These are phyloP conservation scores for Leucopsar rothschildi DNA, from an alignment of 2,113 vertebrate genomes.

Conservation along the genomic window DNA sequence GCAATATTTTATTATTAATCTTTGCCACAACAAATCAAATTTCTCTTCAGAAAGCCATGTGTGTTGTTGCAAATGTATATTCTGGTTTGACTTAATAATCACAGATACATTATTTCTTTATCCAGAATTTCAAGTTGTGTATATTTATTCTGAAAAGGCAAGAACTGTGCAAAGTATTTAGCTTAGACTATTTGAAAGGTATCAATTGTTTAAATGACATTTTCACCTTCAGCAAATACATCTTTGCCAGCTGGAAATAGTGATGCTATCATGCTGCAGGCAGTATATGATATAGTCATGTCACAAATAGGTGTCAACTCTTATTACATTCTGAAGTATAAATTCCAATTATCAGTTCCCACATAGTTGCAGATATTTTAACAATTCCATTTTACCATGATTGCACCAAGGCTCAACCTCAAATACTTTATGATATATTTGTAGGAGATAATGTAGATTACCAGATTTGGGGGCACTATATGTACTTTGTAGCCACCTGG, in stretches of 20 bases:
- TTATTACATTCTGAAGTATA: slow-evolving; percentile 73
- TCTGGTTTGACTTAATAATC: background rate
- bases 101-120: background rate
- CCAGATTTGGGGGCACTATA: background rate
- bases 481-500: background rate
- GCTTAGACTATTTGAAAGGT: slow-evolving; percentile 48
- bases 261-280: slow-evolving; percentile 74
- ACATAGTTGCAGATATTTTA: slow-evolving; percentile 63
- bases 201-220: slow-evolving; percentile 70
- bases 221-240: slow-evolving; percentile 73
- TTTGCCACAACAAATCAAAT: background rate
- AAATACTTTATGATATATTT: background rate
- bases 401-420: slow-evolving; percentile 38
- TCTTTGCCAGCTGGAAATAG: slow-evolving; percentile 59
- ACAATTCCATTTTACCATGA: slow-evolving; percentile 62
- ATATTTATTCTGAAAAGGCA: slow-evolving; percentile 20
- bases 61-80: background rate
- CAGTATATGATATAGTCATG: slow-evolving; percentile 77
- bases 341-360: slow-evolving; percentile 78
- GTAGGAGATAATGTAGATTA: background rate
- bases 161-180: background rate
- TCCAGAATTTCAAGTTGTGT: background rate
- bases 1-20: background rate
- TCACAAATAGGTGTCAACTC: slow-evolving; percentile 85
- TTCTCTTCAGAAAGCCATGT: background rate